Conservation (phyloP, 2,113 vertebrate species). For the rat (Rattus norvegicus) region GRCr8 NC_086025.1:46382501-46383000, state of each 20-base stretch:
- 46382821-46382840: not conserved
- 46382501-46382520: not conserved
- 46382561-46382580: not conserved
- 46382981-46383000: not conserved
- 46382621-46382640: not conserved
- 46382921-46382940: not conserved
- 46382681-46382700: not conserved
- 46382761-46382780: not conserved
- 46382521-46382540: not conserved
- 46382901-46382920: not conserved
- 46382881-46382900: not conserved
- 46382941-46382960: not conserved
- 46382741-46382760: not conserved
- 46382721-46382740: not conserved
- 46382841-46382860: not conserved
- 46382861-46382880: not conserved
- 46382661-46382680: not conserved
- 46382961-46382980: not conserved
- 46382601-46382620: not conserved
- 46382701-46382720: not conserved
- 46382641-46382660: not conserved
- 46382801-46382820: not conserved
- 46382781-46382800: not conserved
- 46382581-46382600: not conserved
- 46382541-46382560: not conserved